These are phyloP conservation scores for Dicroscelio sp. DNA, from an alignment of 2,888 invertebrate species.

Conservation along the genomic window DNA sequence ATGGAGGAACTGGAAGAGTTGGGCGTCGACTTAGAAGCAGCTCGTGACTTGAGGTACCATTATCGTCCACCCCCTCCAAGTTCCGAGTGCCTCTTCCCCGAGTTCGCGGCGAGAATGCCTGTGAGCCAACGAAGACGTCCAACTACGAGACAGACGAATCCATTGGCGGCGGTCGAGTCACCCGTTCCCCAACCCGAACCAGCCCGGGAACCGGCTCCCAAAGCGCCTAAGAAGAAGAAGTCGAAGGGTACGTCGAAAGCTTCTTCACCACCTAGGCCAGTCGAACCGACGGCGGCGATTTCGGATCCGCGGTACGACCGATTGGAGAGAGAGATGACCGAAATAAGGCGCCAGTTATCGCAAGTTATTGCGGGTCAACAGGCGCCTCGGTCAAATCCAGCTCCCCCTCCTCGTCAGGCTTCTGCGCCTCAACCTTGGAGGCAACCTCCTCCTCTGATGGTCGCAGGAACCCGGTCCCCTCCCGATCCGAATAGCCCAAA, in stretches of 20 bases:
- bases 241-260: neutral
- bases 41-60: neutral
- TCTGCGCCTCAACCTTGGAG: neutral
- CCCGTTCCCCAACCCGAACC: neutral
- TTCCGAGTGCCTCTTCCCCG: neutral
- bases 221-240: neutral
- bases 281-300: neutral
- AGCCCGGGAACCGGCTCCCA: neutral
- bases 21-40: neutral
- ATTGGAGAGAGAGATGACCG: too few species aligned
- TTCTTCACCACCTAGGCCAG: neutral
- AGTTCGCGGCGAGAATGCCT: neutral
- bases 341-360: too few species aligned
- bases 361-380: too few species aligned
- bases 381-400: neutral
- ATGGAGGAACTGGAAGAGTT: slow-evolving; percentile 4
- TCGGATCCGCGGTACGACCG: neutral
- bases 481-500: too few species aligned
- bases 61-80: neutral
- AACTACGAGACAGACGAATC: neutral
- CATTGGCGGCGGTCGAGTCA: neutral
- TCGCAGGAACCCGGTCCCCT: too few species aligned
- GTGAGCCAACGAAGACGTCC: neutral
- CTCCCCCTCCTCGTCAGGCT: neutral
- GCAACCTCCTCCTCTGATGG: too few species aligned